Evolutionary conservation across 1,140 invertebrate species (phyloP), one percentile per base, ranked within the genome.

Genomic region (Saccostrea echinata): DNA sequence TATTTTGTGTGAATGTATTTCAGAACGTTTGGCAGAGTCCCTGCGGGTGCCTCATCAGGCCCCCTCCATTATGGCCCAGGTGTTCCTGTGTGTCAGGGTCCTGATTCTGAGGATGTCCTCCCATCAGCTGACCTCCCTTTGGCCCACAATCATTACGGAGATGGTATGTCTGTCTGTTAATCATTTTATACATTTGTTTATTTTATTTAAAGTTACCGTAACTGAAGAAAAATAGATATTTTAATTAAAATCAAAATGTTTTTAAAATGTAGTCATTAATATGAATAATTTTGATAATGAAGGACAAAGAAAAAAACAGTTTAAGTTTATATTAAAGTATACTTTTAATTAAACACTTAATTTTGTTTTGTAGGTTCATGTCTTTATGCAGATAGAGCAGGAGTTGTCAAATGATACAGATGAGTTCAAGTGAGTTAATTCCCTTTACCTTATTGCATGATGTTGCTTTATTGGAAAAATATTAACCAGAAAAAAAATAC

Each of bases 71-170:
- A 97, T 98, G 94, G 96, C 97, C 0, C 97, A 98, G 93, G 98
- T 99, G 27, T 98, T 99, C 93, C 95, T 98, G 13, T 98, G 98
- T 94, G 98, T 98, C 94, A 96, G 98, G 76, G 98, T 99, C 6
- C 95, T 99, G 64, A 95, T 99, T 11, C 93, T 98, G 80, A 95
- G 98, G 85, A 98, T 99, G 96, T 98, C 98, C 12, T 96, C 97
- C 0, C 96, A 97, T 89, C 97, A 98, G 91, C 96, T 99, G 4
- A 98, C 97, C 13, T 98, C 97, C 0, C 95, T 99, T 43, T 99
- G 98, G 98, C 98, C 98, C 9, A 97, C 97, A 64, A 98, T 99
- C 91, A 98, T 99, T 85, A 98, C 97, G 71, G 98, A 99, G 96
- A 96, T 99, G 95, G 97, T 96, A 90, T 91, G 90, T 87, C 35